Percentiles rank a stretch among this genome's conserved stretches.
Conservation (phyloP, 1,140 invertebrate genomes). For the Bombyx mori region ASM3026992v2 NC_085128.1:16868501-16869000, state of each 20-base stretch:
- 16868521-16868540: conserved; percentile 90
- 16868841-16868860: too few relatives aligned
- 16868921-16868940: too few relatives aligned
- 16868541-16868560: conserved; percentile 94
- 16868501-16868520: conserved; percentile 81
- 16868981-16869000: too few relatives aligned
- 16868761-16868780: not conserved
- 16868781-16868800: too few relatives aligned
- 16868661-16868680: conserved; percentile 96
- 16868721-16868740: too few relatives aligned
- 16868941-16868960: too few relatives aligned
- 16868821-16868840: too few relatives aligned
- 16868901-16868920: too few relatives aligned
- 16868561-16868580: conserved; percentile 95
- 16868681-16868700: conserved; percentile 91
- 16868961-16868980: too few relatives aligned
- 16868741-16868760: not conserved
- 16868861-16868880: too few relatives aligned
- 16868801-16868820: too few relatives aligned
- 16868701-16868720: conserved; percentile 33
- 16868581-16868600: conserved; percentile 91
- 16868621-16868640: conserved; percentile 86
- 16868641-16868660: conserved; percentile 93
- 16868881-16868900: too few relatives aligned
- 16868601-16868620: conserved; percentile 85